Evolutionary conservation across 1,140 invertebrate genomes (phyloP).

Genomic region (Drosophila orosa): DNA sequence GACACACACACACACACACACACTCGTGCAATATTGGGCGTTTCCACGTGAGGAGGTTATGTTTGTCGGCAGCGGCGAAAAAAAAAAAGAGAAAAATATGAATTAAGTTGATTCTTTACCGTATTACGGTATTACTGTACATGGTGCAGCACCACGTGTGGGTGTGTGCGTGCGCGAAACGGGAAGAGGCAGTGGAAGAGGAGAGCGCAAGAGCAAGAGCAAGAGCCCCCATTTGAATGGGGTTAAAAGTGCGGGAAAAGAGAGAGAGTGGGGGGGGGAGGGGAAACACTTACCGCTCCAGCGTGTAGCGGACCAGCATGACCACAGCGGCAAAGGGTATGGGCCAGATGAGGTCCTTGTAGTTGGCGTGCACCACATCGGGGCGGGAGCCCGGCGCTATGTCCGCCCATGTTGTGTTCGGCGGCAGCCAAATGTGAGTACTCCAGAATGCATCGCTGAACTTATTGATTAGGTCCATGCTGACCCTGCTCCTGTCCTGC

Average conservation of each 20-base stretch:
- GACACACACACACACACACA: slow-evolving; percentile 21
- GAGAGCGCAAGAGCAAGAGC: slow-evolving; percentile 14
- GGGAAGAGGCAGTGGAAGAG: slow-evolving; percentile 8
- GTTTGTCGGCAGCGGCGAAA: slow-evolving; percentile 46
- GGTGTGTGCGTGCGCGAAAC: slow-evolving; percentile 32
- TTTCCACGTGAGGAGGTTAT: slow-evolving; percentile 82
- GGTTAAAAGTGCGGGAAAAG: slow-evolving; percentile 10
- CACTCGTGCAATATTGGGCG: slow-evolving; percentile 69
- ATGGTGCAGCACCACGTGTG: slow-evolving; percentile 35
- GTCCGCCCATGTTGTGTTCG: slow-evolving; percentile 95
- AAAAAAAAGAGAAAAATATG: slow-evolving; percentile 33
- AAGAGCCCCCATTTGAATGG: slow-evolving; percentile 25
- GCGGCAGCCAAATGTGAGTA: slow-evolving; percentile 93
- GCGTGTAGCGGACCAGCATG: slow-evolving; percentile 89
- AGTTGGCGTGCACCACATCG: slow-evolving; percentile 91
- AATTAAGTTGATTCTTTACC: slow-evolving; percentile 37
- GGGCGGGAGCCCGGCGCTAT: slow-evolving; percentile 91
- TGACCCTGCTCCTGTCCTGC: slow-evolving; percentile 5
- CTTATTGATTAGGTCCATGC: slow-evolving; percentile 74
- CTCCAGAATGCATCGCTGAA: slow-evolving; percentile 90
- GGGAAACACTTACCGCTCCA: slow-evolving; percentile 89
- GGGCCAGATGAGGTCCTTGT: slow-evolving; percentile 92
- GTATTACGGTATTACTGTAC: slow-evolving; percentile 59
- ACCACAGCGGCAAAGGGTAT: slow-evolving; percentile 91
- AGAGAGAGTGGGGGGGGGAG: too few relatives aligned